Conservation (phyloP, 2,797 vertebrate species). For the Enteromius anoplus region DNA sequence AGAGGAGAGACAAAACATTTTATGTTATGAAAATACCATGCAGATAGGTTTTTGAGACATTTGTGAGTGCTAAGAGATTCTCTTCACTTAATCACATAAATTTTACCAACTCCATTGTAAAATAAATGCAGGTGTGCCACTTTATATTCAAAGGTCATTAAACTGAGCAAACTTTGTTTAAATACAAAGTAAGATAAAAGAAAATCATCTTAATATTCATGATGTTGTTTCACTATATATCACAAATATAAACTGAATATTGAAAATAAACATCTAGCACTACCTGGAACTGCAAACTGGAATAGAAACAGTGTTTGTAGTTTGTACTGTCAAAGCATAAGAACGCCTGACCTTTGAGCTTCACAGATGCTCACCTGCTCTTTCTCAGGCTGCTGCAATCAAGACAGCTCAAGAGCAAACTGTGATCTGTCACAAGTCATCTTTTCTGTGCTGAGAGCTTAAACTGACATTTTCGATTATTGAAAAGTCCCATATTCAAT, state of each 20-base stretch:
- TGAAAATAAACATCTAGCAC: background rate
- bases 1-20: background rate
- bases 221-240: background rate
- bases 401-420: slow-evolving; percentile 16
- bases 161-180: background rate
- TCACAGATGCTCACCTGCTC: background rate
- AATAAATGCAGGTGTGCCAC: slow-evolving; percentile 3
- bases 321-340: background rate
- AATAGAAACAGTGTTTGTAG: background rate
- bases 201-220: background rate
- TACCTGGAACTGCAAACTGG: background rate
- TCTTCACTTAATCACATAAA: background rate
- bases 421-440: background rate
- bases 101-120: background rate
- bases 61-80: background rate
- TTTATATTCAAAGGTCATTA: background rate
- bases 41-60: background rate
- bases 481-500: background rate
- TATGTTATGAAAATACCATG: background rate
- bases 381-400: background rate
- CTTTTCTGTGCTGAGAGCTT: background rate
- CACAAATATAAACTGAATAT: background rate
- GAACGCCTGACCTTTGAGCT: background rate
- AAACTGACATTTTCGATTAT: background rate
- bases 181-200: background rate